phyloP scores from a whole-genome alignment of 2,113 vertebrate species.

The Marmota monax region DNA sequence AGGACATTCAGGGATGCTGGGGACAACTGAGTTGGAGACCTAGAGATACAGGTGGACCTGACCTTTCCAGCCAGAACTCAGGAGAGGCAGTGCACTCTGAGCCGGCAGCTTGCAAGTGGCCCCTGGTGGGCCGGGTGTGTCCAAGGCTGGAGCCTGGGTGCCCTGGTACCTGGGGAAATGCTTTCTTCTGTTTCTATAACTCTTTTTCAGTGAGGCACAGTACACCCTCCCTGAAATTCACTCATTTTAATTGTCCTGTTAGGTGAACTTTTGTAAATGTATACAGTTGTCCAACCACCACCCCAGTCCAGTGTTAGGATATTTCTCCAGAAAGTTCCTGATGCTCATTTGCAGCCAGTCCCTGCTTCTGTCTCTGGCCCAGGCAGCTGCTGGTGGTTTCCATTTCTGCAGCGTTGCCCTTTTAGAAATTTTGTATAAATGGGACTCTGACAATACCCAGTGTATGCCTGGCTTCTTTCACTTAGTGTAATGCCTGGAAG shows the following conservation, averaged over 20 bases:
- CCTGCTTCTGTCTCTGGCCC: neutral
- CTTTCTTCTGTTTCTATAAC: neutral
- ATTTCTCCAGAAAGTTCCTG: neutral
- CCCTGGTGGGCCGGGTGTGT: neutral
- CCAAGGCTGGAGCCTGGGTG: neutral
- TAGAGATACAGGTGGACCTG: neutral
- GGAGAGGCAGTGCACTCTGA: neutral
- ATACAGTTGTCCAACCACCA: neutral
- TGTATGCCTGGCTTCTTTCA: neutral
- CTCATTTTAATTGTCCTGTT: neutral
- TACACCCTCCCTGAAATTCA: neutral
- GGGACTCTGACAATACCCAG: neutral
- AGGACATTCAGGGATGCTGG: neutral
- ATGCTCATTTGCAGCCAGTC: neutral
- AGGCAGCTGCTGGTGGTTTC: neutral
- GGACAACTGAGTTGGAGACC: neutral
- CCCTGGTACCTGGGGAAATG: neutral
- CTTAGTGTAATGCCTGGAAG: neutral
- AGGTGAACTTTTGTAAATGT: neutral
- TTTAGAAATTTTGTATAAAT: neutral
- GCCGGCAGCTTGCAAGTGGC: neutral
- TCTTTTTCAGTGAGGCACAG: neutral
- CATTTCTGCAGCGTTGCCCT: neutral
- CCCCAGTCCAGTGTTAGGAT: neutral
- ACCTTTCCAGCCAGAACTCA: neutral